Evolutionary conservation across 2,888 invertebrate genomes (phyloP), one percentile per base, ranked within the genome.

Genomic region (Xestia ashworthii): DNA sequence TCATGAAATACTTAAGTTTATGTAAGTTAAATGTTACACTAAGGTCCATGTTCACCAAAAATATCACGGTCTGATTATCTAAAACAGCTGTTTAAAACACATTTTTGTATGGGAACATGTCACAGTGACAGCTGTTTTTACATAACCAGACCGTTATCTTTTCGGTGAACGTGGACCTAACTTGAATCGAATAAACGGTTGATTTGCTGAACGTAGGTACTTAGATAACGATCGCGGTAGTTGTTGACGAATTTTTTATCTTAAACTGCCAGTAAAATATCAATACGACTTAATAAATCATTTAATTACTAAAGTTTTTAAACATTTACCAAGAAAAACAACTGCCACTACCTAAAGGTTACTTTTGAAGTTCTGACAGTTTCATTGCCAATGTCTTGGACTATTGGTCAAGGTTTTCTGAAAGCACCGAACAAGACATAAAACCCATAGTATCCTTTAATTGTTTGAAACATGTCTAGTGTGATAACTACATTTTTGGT

Each of bases 401-500:
- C 41, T 79, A 19, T 78, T 79, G 62, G 55, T 48, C 78, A 72
- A 41, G 79, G 79, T 71, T 22, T 14, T 55, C 55, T 78, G 53
- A 78, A 70, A 64, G 70, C 46, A 53, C 38, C 53, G 14, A 77
- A 62, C 62, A 32, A 25, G 9, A 72, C 25, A 16, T 14, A 72
- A 46, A 32, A 55, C 25, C 16, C 25, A 19, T n/a, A 46, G n/a
- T 72, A 74, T 58, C 3, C 8, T 38, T 60, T 48, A 22, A 73
- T 44, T 50, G 74, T 6, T 9, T 44, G 44, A 44, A 1, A 44
- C 9, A 44, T 1, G 9, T 44, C 9, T n/a, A 11, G 25, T 58
- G 25, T 58, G 14, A 55, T n/a, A 58, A 12, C 5, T 25, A 25
- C 25, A 58, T 25, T 16, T 60, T 74, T 25, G 16, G 11, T 9